A percentile compares a stretch with the other conserved stretches of the same genome.
Evolutionary conservation across 2,113 vertebrate species (phyloP).

Genomic region (Rattus rattus): DNA sequence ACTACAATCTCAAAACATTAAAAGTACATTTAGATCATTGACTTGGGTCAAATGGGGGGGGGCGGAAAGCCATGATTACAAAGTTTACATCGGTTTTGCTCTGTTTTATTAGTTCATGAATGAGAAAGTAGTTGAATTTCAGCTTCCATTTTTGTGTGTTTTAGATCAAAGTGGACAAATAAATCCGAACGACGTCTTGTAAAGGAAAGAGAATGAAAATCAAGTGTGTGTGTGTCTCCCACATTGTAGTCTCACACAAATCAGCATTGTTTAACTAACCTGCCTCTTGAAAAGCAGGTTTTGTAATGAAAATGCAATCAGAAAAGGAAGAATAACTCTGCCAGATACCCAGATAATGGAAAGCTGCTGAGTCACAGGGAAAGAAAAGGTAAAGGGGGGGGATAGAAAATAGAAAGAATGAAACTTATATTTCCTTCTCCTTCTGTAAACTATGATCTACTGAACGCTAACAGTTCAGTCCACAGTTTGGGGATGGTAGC

Average conservation of each 20-base stretch:
- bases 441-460: conserved; percentile 1
- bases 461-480: not conserved
- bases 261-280: conserved; percentile 72
- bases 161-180: conserved; percentile 65
- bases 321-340: conserved; percentile 51
- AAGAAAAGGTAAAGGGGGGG: conserved; percentile 38
- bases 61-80: not conserved
- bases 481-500: not conserved
- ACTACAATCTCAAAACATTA: not conserved
- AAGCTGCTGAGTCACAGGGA: conserved; percentile 54
- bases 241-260: conserved; percentile 60
- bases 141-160: conserved; percentile 2
- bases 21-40: not conserved
- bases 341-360: conserved; percentile 49
- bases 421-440: conserved; percentile 59
- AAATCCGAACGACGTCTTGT: conserved; percentile 62
- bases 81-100: conserved; percentile 20
- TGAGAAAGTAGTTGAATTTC: conserved; percentile 22
- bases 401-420: conserved; percentile 11
- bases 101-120: not conserved
- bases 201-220: conserved; percentile 68
- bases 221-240: conserved; percentile 32
- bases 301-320: conserved; percentile 70
- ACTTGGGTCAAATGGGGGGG: not conserved
- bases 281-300: conserved; percentile 66